phyloP scores from a whole-genome alignment of 2,797 vertebrate genomes.

The Strix occidentalis region DNA sequence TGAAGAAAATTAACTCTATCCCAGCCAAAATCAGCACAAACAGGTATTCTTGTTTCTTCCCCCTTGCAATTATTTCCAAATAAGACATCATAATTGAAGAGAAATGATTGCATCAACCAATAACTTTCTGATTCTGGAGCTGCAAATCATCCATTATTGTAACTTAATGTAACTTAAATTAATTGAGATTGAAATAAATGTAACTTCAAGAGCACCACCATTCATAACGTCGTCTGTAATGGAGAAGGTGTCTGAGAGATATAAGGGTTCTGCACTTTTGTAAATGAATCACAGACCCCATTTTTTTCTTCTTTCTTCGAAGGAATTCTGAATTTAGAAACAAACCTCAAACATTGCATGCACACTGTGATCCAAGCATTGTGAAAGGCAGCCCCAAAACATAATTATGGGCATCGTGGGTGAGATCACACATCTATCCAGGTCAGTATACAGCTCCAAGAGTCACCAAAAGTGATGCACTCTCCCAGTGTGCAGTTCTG shows the following conservation, averaged over 20 bases:
- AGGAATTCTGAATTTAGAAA: neutral
- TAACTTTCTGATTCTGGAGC: neutral
- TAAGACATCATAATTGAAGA: neutral
- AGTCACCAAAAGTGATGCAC: neutral
- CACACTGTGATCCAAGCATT: neutral
- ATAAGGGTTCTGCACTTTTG: neutral
- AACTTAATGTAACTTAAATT: neutral
- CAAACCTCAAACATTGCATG: neutral
- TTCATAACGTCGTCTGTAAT: neutral
- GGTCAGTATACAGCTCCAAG: neutral
- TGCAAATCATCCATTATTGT: neutral
- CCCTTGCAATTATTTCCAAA: neutral
- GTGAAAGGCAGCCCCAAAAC: neutral
- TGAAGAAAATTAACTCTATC: too few relatives aligned
- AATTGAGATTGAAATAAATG: neutral
- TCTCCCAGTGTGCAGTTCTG: neutral
- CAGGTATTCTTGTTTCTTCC: neutral
- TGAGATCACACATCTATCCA: neutral
- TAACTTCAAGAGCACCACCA: neutral
- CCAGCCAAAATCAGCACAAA: too few relatives aligned
- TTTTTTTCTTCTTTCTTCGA: neutral
- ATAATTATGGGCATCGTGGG: neutral
- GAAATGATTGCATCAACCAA: neutral
- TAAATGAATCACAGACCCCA: neutral
- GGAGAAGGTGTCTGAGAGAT: neutral